Base-by-base conservation (phyloP, 2,888 invertebrate species). In the Drosophila austrosaltans region DNA sequence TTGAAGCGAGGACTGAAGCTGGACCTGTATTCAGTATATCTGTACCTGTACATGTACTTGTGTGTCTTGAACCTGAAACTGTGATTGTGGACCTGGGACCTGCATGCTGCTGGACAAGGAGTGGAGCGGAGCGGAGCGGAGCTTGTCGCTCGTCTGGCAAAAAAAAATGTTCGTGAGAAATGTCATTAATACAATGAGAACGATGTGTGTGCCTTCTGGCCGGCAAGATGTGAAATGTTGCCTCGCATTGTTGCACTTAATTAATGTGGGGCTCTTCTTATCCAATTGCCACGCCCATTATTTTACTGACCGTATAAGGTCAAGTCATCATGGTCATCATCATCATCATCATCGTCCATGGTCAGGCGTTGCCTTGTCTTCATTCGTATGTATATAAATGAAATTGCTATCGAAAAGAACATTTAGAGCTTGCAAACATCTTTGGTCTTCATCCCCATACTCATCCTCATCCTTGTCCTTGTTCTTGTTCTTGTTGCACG, bases 221-320 rank as follows among this genome's bases (percentile, higher is more conserved):
- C 63, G 28, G 69, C 62, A 75, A 69, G 48, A 73, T 53, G 69
- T 30, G 73, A 63, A 66, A 65, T 48, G 59, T 76, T 70, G 66
- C 57, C 72, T 73, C 70, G 85, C 84, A 85, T 85, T 85, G 84
- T 85, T 85, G 89, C 82, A 85, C 84, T 85, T 85, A 85, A 89
- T 85, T 85, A 89, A 85, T 87, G 87, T 79, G 81, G 75, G 82
- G 80, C 69, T 74, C 65, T 67, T 66, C 48, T 63, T 68, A 61
- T 66, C 72, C 63, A 77, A 74, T 76, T 66, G 36, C 61, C 61
- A 61, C 87, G 88, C 87, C 88, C 81, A 36, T 36, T 36, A 78
- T 8, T 69, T 56, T 63, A 28, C 42, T 20, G 63, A 53, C 80
- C 81, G 64, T 74, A 81, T 79, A 79, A 62, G 79, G 79, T 79